Evolutionary conservation across 2,113 vertebrate genomes (phyloP).

Genomic region (Chlamydotis undulata): DNA sequence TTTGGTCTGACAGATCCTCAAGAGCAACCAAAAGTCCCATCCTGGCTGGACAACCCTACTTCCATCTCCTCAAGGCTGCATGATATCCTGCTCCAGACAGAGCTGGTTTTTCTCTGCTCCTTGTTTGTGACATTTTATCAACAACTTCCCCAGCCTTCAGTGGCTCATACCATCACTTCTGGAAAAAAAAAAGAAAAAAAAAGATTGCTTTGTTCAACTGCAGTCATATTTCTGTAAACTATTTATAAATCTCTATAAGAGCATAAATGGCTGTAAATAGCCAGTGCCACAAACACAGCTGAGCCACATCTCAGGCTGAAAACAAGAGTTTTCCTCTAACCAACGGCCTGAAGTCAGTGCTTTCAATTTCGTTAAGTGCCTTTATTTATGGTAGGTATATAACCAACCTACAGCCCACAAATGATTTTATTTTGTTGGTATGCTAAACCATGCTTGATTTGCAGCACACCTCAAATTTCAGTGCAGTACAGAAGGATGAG

Average conservation of each 20-base stretch:
- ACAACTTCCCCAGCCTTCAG: background rate
- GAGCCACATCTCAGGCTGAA: background rate
- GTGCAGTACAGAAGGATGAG: background rate
- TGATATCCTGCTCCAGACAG: background rate
- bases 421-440: background rate
- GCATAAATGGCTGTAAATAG: slow-evolving; percentile 19
- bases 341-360: background rate
- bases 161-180: background rate
- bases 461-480: background rate
- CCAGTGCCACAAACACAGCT: background rate
- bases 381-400: background rate
- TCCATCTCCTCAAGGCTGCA: background rate
- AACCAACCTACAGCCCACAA: background rate
- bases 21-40: background rate
- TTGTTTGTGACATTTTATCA: background rate
- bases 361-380: background rate
- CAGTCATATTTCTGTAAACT: background rate
- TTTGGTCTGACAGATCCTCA: background rate
- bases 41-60: background rate
- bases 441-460: background rate
- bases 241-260: slow-evolving; percentile 1
- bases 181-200: background rate
- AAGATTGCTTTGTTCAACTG: background rate
- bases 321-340: background rate
- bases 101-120: background rate